Percentiles rank a stretch among this genome's conserved stretches.
Evolutionary conservation across 2,113 vertebrate species (phyloP).

Genomic region (Urocynchramus pylzowi): DNA sequence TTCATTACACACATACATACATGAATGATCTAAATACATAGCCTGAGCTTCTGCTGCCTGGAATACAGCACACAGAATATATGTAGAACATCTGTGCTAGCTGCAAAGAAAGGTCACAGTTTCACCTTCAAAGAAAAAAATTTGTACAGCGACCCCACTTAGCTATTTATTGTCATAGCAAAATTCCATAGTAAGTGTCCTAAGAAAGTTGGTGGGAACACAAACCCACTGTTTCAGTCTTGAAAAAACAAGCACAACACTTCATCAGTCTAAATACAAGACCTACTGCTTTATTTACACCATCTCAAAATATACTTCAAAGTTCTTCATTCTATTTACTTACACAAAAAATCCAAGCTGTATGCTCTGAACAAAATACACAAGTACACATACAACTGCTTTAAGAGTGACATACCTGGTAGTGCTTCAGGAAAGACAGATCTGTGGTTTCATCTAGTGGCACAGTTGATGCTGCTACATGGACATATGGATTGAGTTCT

Average conservation of each 20-base stretch:
- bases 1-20: background rate
- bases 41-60: background rate
- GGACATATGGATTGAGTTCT: constrained; percentile 94
- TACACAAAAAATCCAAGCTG: background rate
- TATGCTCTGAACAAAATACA: background rate
- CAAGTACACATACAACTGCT: background rate
- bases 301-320: background rate
- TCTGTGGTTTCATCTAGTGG: constrained; percentile 83
- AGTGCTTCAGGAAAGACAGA: constrained; percentile 83
- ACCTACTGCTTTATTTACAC: background rate
- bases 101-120: background rate
- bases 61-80: background rate
- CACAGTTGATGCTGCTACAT: constrained; percentile 80
- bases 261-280: background rate
- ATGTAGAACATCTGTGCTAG: background rate
- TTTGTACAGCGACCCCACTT: background rate
- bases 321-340: background rate
- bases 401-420: constrained; percentile 22
- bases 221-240: background rate
- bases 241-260: background rate
- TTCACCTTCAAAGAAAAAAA: background rate
- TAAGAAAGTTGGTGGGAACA: background rate
- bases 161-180: background rate
- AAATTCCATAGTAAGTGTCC: background rate
- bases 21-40: background rate